Evolutionary conservation across 1,140 invertebrate genomes (phyloP), one percentile per base, ranked within the genome.

Genomic region (Ceratitis capitata): DNA sequence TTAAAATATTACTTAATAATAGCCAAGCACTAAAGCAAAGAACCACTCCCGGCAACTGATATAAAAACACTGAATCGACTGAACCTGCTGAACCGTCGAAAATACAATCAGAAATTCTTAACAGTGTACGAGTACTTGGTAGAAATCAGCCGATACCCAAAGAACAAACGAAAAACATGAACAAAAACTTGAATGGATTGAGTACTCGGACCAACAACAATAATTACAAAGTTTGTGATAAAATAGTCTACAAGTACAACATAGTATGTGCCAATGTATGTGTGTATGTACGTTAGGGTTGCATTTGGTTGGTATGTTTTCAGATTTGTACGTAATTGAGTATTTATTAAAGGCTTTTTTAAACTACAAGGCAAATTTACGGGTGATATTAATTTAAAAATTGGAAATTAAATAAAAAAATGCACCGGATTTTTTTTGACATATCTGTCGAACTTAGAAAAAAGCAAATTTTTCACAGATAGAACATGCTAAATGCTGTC

Each of bases 181-280:
- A 69, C 61, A 69, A 69, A 69, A 69, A 61, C 61, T 32, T 32
- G 32, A 69, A 69, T 69, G 61, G 61, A 69, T 39, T 69, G 61
- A 35, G 61, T 35, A 69, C 9, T 69, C 14, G 39, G 39, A 69
- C 29, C 61, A 39, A 39, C 29, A 69, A 69, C 3, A 69, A 32
- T 19, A 35, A n/a, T n/a, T n/a, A 69, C 4, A 58, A 16, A 35
- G 61, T 32, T 32, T 69, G 32, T 69, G 61, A 69, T 69, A 69
- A 69, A 69, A 69, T 14, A n/a, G 26, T 2, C 14, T 69, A 69
- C 29, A 69, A 19, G 4, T 32, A 16, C 61, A 35, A 32, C 12
- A 56, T 1, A n/a, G 7, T 58, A n/a, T 58, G n/a, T 58, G 53
- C n/a, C 10, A 0, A 58, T 29, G 23, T 58, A 58, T 53, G 51